Conservation (phyloP, 1,140 invertebrate genomes). For the Drosophila lacertosa region DNA sequence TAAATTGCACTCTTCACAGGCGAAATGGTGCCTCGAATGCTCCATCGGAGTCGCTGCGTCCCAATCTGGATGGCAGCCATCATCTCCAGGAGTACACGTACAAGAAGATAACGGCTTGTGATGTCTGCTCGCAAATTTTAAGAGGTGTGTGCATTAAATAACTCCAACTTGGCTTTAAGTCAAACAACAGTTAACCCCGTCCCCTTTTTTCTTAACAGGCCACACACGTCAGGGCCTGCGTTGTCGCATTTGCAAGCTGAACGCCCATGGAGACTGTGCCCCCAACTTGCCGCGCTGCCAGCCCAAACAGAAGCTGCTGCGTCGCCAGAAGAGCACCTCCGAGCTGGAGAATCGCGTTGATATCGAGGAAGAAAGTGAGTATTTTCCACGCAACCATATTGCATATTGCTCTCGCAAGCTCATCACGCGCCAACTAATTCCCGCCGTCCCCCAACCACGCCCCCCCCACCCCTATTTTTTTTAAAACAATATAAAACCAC, state of each 20-base stretch:
- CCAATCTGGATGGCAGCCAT: conserved; percentile 88
- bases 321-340: conserved; percentile 94
- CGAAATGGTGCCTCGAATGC: conserved; percentile 88
- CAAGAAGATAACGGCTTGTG: conserved; percentile 97
- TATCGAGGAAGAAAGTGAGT: conserved; percentile 90
- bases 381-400: conserved; percentile 49
- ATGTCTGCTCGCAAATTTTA: conserved; percentile 95
- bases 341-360: conserved; percentile 89
- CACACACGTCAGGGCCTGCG: conserved; percentile 96
- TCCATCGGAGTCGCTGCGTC: conserved; percentile 83
- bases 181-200: too few species aligned
- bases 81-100: conserved; percentile 97
- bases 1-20: conserved; percentile 85
- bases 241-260: conserved; percentile 95
- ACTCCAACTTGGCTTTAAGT: neutral
- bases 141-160: conserved; percentile 87
- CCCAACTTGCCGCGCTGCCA: conserved; percentile 91
- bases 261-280: conserved; percentile 95
- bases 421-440: conserved; percentile 18
- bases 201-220: too few species aligned
- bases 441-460: neutral
- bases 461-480: too few species aligned
- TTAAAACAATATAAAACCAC: conserved; percentile 12
- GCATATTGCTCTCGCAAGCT: conserved; percentile 11
- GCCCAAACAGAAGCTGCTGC: conserved; percentile 91